These are phyloP conservation scores for Cyanoramphus novaezelandiae DNA, from an alignment of 2,113 vertebrate genomes.

Conservation along the genomic window DNA sequence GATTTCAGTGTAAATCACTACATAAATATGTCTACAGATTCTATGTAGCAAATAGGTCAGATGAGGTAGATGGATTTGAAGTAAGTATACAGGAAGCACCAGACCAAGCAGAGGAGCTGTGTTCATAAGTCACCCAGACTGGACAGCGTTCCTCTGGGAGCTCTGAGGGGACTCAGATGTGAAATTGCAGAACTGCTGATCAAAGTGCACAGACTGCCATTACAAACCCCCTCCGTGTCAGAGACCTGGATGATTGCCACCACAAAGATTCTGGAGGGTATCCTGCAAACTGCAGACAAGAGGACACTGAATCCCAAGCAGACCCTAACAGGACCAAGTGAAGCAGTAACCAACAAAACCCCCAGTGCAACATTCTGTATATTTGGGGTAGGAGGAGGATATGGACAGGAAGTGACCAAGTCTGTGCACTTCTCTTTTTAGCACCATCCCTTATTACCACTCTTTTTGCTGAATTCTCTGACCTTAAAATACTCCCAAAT, in stretches of 20 bases:
- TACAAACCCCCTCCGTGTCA: neutral
- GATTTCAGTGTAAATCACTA: constrained; percentile 19
- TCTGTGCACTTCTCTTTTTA: neutral
- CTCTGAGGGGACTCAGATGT: neutral
- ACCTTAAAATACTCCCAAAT: neutral
- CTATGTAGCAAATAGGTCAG: neutral
- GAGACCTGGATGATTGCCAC: neutral
- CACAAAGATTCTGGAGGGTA: neutral
- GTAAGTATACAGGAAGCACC: constrained; percentile 28
- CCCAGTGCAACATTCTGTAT: neutral
- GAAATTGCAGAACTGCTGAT: constrained; percentile 42
- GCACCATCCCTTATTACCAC: neutral
- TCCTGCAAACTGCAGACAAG: neutral
- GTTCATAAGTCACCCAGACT: constrained; percentile 32
- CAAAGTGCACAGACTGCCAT: neutral
- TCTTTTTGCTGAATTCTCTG: neutral
- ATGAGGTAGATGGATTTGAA: neutral
- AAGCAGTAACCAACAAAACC: neutral
- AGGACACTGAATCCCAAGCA: neutral
- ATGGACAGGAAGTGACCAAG: neutral
- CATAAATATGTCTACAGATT: constrained; percentile 19
- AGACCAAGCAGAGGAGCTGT: constrained; percentile 11
- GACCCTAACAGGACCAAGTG: neutral
- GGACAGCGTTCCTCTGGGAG: neutral
- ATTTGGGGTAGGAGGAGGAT: neutral